Base-by-base conservation (phyloP, 2,113 vertebrate genomes). In the Tichodroma muraria region DNA sequence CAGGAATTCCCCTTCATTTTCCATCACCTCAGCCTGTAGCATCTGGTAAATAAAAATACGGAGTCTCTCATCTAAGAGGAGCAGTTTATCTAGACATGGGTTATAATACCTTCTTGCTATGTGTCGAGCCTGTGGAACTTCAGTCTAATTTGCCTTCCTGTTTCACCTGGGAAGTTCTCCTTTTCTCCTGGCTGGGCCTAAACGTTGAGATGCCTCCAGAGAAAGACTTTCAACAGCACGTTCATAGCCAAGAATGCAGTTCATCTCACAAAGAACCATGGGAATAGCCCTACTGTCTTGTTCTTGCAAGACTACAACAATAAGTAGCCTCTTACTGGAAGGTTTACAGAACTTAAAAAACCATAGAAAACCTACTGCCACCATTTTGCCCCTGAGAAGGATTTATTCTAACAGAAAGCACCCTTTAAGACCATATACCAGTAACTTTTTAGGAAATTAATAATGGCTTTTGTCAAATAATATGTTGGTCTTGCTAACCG, bases 181-280 rank as follows among this genome's bases (percentile, higher is more conserved):
- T 54, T 80, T 76, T 52, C 28, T 69, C 66, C 53, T 38, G 15
- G 25, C 9, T 57, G 23, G 11, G 31, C 12, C 24, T 47, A 76
- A 76, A 25, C 0, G 0, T 9, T 15, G 17, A 75, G 24, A 40
- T 30, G 23, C n/a, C 61, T 42, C 15, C 28, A 61, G 22, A 81
- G 40, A 11, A 56, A 24, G 20, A 44, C 6, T n/a, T 83, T 22
- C 20, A 45, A 35, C 8, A 27, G 24, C 20, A n/a, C 0, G 2
- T 65, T 80, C 52, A 23, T 2, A 63, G 38, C 13, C 50, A 88
- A 24, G 23, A 86, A 54, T 59, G 42, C 20, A 88, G 31, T 15
- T 61, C 0, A 2, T 9, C 25, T 63, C 13, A 10, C 33, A 24
- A 75, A 70, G 47, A 78, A 38, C 49, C 22, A 69, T 0, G 0